A percentile compares a stretch with the other conserved stretches of the same genome.
phyloP scores from a whole-genome alignment of 2,888 invertebrate species.

The Lampropteryx suffumata region DNA sequence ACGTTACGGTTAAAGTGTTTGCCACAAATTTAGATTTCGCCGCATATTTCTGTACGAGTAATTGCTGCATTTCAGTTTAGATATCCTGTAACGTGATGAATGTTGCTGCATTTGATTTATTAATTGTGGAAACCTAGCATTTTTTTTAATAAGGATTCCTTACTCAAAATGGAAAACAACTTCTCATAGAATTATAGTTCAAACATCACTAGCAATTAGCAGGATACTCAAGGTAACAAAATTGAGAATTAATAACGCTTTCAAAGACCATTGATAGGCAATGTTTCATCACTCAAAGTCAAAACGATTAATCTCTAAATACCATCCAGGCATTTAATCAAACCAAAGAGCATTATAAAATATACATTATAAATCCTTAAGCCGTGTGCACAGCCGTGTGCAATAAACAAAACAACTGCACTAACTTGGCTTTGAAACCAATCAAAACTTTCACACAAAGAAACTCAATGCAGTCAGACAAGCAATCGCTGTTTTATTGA shows the following conservation, averaged over 20 bases:
- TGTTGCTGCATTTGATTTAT: conserved; percentile 7
- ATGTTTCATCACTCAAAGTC: too few species aligned
- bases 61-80: conserved; percentile 21
- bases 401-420: conserved; percentile 41
- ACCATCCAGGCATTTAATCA: too few species aligned
- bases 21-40: conserved; percentile 20
- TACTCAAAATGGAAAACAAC: too few species aligned
- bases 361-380: conserved; percentile 6
- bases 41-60: conserved; percentile 22
- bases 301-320: too few species aligned
- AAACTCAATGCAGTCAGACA: conserved; percentile 59
- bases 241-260: too few species aligned
- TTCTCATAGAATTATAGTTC: too few species aligned
- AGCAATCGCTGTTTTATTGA: conserved; percentile 65
- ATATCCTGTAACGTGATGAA: conserved; percentile 19
- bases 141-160: not conserved
- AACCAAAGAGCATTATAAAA: conserved; percentile 9
- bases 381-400: not conserved
- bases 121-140: not conserved
- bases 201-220: too few species aligned
- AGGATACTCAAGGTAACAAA: too few species aligned
- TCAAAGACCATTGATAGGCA: too few species aligned
- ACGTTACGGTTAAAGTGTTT: conserved; percentile 24
- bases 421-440: conserved; percentile 57
- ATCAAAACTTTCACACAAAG: conserved; percentile 67